A percentile compares a stretch with the other conserved stretches of the same genome.
phyloP scores from a whole-genome alignment of 2,797 vertebrate species.

The Geotrypetes seraphini region DNA sequence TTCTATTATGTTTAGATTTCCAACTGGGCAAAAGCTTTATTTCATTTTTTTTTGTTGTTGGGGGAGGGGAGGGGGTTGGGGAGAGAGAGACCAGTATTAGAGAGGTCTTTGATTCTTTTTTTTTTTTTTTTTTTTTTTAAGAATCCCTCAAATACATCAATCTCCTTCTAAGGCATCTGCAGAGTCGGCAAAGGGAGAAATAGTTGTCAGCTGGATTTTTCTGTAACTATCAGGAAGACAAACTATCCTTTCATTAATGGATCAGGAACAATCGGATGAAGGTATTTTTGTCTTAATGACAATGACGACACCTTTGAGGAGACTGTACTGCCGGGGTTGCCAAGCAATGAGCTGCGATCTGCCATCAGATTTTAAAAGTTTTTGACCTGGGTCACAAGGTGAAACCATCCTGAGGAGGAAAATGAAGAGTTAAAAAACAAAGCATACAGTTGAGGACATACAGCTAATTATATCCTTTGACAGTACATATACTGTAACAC shows the following conservation, averaged over 20 bases:
- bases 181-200: conserved; percentile 18
- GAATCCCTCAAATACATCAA: too few relatives aligned
- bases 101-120: conserved; percentile 26
- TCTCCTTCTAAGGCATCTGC: conserved; percentile 34
- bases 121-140: conserved; percentile 37
- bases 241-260: conserved; percentile 25
- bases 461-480: too few relatives aligned
- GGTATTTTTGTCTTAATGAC: conserved; percentile 28
- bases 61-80: too few relatives aligned
- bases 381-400: accelerated
- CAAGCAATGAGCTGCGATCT: conserved; percentile 2
- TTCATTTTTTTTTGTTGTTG: conserved; percentile 13
- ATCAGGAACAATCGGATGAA: conserved; percentile 20
- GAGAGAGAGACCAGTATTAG: too few relatives aligned
- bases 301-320: conserved; percentile 19
- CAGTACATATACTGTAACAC: too few relatives aligned
- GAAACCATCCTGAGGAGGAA: too few relatives aligned
- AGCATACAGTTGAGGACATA: too few relatives aligned
- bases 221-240: not conserved
- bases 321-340: conserved; percentile 13
- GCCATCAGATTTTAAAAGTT: not conserved
- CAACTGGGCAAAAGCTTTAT: conserved; percentile 34
- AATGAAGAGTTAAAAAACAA: too few relatives aligned
- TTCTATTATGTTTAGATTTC: conserved; percentile 27
- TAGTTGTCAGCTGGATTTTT: conserved; percentile 1